Percentiles rank a stretch among this genome's conserved stretches.
Evolutionary conservation across 1,140 invertebrate species (phyloP).

Genomic region (Coelopa frigida): DNA sequence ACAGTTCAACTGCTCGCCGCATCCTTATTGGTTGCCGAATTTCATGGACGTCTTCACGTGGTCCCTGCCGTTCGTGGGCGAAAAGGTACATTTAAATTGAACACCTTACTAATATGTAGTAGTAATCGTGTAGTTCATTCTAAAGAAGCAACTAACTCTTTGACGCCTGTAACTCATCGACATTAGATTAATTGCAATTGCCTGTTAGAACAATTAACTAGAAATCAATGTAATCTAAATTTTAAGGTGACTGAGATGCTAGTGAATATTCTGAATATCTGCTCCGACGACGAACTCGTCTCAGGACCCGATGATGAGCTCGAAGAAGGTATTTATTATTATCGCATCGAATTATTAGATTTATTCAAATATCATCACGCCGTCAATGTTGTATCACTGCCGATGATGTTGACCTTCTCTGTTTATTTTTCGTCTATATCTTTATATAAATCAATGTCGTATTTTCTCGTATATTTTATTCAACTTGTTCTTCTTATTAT

Average conservation of each 20-base stretch:
- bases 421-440: not conserved
- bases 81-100: conserved; percentile 65
- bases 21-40: conserved; percentile 99
- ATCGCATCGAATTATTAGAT: not conserved
- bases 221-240: too few relatives aligned
- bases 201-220: too few relatives aligned
- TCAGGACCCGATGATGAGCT: conserved; percentile 91
- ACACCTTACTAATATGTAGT: too few relatives aligned
- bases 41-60: conserved; percentile 99
- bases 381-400: conserved; percentile 1
- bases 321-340: conserved; percentile 75
- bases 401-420: too few relatives aligned
- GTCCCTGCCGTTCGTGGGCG: conserved; percentile 99
- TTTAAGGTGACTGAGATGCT: conserved; percentile 97
- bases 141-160: conserved; percentile 14
- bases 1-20: conserved; percentile 99
- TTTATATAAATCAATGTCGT: not conserved
- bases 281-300: conserved; percentile 98
- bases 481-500: too few relatives aligned
- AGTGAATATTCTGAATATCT: conserved; percentile 99
- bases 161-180: too few relatives aligned
- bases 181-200: too few relatives aligned
- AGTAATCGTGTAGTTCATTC: conserved; percentile 11
- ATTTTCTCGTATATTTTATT: too few relatives aligned
- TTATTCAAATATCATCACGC: conserved; percentile 3